These are phyloP conservation scores for Mystacornis crossleyi DNA, from an alignment of 2,113 vertebrate species.

Conservation along the genomic window DNA sequence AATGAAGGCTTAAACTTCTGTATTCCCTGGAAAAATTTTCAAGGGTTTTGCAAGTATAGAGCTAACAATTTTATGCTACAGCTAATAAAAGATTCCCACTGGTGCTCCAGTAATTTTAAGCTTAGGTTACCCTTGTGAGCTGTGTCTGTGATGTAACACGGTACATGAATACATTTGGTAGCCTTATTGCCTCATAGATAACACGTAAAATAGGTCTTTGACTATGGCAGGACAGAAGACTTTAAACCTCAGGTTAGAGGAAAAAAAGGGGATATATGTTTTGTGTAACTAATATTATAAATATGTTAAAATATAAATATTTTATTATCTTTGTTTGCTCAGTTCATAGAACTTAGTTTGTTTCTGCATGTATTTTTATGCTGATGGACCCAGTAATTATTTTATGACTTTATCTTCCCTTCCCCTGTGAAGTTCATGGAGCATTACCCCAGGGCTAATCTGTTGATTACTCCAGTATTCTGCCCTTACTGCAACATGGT, in stretches of 20 bases:
- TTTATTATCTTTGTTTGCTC: not conserved
- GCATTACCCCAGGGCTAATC: not conserved
- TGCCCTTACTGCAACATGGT: not conserved
- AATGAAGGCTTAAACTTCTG: accelerated
- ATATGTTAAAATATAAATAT: not conserved
- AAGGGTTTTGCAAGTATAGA: not conserved
- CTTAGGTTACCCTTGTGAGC: not conserved
- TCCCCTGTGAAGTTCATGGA: not conserved
- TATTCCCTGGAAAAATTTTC: not conserved
- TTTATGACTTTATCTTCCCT: not conserved
- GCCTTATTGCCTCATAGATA: not conserved
- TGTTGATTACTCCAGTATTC: not conserved
- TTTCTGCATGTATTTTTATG: not conserved
- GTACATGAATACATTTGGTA: accelerated
- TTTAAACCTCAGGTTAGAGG: not conserved
- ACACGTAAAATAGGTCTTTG: not conserved
- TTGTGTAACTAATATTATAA: not conserved
- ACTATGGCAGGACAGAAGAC: not conserved
- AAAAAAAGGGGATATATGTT: not conserved
- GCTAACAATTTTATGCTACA: not conserved
- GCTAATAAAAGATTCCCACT: not conserved
- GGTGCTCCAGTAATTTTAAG: not conserved
- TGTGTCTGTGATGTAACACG: not conserved
- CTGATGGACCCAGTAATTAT: not conserved
- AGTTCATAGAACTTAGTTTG: not conserved